phyloP scores from a whole-genome alignment of 2,888 invertebrate species.

The Serrognathus titanus region DNA sequence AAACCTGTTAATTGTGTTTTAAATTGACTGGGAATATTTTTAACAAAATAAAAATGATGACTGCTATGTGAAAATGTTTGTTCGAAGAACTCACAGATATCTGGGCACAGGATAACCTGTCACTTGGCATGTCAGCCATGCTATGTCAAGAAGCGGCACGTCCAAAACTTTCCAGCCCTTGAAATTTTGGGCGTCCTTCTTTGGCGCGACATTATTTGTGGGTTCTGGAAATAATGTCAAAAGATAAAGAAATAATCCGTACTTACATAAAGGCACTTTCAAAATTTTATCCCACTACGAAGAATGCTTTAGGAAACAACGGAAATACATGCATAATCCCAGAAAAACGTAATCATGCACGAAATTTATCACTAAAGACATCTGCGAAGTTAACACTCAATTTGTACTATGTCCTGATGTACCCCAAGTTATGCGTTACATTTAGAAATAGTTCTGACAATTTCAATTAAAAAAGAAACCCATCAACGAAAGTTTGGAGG shows the following conservation, averaged over 20 bases:
- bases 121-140: constrained; percentile 67
- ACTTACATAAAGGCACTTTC: background rate
- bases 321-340: no score
- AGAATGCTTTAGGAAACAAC: background rate
- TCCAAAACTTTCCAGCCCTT: constrained; percentile 59
- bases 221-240: constrained; percentile 48
- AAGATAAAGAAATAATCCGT: background rate
- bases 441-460: no score
- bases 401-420: no score
- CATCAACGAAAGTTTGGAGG: no score
- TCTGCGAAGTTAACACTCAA: no score
- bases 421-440: no score
- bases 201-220: constrained; percentile 61
- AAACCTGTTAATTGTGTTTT: no score
- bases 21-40: no score
- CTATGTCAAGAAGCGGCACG: constrained; percentile 52
- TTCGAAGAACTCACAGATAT: constrained; percentile 59
- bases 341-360: background rate
- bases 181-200: constrained; percentile 55
- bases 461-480: no score
- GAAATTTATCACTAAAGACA: no score
- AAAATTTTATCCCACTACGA: background rate
- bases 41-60: constrained; percentile 33
- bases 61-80: constrained; percentile 19
- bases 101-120: constrained; percentile 67